phyloP scores from a whole-genome alignment of 2,888 invertebrate species.

The Criorhina ranunculi region DNA sequence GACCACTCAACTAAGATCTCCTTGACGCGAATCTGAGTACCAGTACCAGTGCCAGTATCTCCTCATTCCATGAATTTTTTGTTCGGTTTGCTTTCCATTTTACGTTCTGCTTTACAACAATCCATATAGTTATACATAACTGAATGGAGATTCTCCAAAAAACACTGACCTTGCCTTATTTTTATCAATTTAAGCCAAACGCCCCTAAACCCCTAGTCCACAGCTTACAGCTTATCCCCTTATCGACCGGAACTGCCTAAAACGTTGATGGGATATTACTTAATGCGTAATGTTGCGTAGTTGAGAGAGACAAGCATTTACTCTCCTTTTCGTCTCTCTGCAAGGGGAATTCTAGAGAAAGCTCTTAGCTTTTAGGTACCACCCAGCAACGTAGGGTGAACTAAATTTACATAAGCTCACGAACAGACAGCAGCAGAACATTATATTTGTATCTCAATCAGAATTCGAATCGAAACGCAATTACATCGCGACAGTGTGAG shows the following conservation, averaged over 20 bases:
- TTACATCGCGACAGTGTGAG: background rate
- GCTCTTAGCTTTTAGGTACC: constrained; percentile 56
- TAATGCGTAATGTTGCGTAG: constrained; percentile 47
- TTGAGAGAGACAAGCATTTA: background rate
- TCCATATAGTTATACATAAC: background rate
- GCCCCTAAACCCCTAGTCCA: background rate
- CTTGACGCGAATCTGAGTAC: background rate
- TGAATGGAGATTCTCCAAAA: constrained; percentile 2
- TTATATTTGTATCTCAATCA: constrained; percentile 7
- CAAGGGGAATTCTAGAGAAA: constrained; percentile 14
- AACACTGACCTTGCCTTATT: constrained; percentile 70
- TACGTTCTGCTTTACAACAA: background rate
- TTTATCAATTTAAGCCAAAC: constrained; percentile 24
- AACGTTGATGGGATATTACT: background rate
- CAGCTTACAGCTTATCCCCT: background rate
- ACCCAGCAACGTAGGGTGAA: constrained; percentile 58
- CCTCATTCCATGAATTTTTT: background rate
- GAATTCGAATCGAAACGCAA: background rate
- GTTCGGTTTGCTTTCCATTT: background rate
- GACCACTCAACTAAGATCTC: constrained; percentile 5
- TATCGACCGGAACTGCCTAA: constrained; percentile 2
- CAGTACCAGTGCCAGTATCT: background rate
- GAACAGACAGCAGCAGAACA: constrained; percentile 12
- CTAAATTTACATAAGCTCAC: constrained; percentile 5
- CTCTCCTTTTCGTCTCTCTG: background rate